phyloP scores from a whole-genome alignment of 2,113 vertebrate genomes.

The Tragelaphus strepsiceros region DNA sequence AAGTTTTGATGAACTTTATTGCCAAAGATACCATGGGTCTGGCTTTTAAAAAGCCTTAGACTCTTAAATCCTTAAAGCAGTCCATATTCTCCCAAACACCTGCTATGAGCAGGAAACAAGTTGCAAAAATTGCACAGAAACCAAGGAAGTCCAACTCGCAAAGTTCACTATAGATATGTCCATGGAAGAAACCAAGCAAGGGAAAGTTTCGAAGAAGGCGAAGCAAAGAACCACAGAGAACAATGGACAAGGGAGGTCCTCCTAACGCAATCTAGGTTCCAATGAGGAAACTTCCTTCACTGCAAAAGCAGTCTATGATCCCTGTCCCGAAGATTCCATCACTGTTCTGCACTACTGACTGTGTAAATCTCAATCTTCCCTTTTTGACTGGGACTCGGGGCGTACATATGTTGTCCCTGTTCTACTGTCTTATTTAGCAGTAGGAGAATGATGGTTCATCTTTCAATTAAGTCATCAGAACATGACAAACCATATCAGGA shows the following conservation, averaged over 20 bases:
- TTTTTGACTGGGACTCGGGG: background rate
- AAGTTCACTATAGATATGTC: background rate
- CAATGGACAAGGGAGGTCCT: background rate
- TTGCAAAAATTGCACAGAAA: background rate
- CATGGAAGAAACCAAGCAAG: background rate
- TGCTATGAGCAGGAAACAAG: background rate
- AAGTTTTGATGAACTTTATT: background rate
- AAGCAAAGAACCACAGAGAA: background rate
- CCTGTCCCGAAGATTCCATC: background rate
- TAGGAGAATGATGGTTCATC: background rate
- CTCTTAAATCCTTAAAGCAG: background rate
- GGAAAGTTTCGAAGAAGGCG: background rate
- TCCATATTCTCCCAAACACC: background rate
- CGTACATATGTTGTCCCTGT: background rate
- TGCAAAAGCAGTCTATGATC: background rate
- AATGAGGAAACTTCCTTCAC: background rate
- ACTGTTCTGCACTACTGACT: background rate
- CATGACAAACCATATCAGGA: background rate
- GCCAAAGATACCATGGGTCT: background rate
- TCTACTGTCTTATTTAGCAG: background rate
- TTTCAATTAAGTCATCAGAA: background rate
- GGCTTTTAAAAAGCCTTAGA: background rate
- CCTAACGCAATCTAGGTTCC: background rate
- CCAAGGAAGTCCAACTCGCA: background rate
- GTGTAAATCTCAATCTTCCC: background rate